Conservation (phyloP, 2,888 invertebrate genomes). For the Machimus rusticus region DNA sequence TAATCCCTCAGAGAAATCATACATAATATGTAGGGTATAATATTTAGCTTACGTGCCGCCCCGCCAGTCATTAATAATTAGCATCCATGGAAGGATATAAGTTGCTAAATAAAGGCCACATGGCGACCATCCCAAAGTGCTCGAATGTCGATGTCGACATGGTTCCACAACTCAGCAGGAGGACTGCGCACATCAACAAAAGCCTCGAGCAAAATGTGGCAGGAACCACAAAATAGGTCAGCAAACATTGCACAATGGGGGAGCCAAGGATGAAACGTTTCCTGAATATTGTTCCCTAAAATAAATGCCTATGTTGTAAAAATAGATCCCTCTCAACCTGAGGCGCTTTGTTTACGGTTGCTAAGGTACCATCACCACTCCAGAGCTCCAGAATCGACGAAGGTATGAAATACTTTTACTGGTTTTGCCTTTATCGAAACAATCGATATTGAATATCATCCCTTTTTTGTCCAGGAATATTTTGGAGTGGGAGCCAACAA, state of each 20-base stretch:
- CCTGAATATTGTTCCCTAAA: background rate
- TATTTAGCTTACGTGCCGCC: background rate
- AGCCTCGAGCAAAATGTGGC: background rate
- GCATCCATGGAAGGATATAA: background rate
- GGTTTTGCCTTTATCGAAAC: background rate
- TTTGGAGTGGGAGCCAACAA: background rate
- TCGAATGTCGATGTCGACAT: background rate
- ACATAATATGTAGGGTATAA: background rate
- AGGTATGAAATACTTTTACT: background rate
- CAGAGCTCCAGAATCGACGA: background rate
- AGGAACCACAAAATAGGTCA: conserved; percentile 21
- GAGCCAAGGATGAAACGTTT: background rate
- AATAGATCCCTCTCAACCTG: conserved; percentile 16
- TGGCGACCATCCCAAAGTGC: background rate
- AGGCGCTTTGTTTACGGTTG: conserved; percentile 11
- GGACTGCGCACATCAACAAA: background rate
- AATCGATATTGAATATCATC: background rate
- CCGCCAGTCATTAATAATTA: background rate
- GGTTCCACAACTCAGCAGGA: background rate
- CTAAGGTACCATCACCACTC: background rate
- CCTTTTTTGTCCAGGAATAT: background rate
- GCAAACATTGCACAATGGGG: background rate
- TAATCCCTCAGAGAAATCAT: background rate
- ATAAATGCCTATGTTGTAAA: background rate
- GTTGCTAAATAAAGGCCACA: background rate